These are phyloP conservation scores for Pygocentrus nattereri DNA, from an alignment of 2,797 vertebrate genomes.

Conservation along the genomic window DNA sequence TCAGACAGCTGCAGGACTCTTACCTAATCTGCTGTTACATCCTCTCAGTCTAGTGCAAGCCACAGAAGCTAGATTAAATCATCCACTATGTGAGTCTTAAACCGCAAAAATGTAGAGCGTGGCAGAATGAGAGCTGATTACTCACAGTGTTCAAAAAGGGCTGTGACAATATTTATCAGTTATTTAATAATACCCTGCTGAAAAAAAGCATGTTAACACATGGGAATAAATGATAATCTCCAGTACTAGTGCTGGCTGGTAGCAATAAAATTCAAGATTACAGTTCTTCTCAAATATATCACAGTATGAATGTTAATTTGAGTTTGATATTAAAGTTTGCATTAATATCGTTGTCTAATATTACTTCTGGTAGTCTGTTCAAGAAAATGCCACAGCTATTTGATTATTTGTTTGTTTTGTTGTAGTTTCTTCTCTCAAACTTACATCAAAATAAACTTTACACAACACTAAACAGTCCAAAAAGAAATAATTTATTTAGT, in stretches of 20 bases:
- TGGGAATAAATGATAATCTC: not conserved
- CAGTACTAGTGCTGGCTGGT: not conserved
- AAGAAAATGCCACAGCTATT: too few relatives aligned
- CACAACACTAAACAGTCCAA: too few relatives aligned
- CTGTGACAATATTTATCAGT: conserved; percentile 6
- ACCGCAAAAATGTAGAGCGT: not conserved
- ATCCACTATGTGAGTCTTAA: conserved; percentile 18
- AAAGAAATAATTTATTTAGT: too few relatives aligned
- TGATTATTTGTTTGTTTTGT: too few relatives aligned
- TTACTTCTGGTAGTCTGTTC: too few relatives aligned
- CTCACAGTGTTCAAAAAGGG: conserved; percentile 2
- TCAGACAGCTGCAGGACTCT: conserved; percentile 24
- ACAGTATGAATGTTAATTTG: not conserved
- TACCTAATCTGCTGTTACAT: conserved; percentile 48
- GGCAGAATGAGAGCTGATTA: conserved; percentile 8
- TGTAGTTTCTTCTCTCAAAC: too few relatives aligned
- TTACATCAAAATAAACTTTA: too few relatives aligned
- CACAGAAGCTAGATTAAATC: conserved; percentile 30
- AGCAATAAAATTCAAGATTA: not conserved
- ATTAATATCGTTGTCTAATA: not conserved
- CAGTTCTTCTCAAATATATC: not conserved
- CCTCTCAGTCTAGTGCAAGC: not conserved
- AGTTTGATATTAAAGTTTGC: not conserved
- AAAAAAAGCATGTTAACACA: not conserved
- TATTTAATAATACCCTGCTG: conserved; percentile 5